These are phyloP conservation scores for Pygoscelis adeliae DNA, from an alignment of 2,113 vertebrate species.

Conservation along the genomic window DNA sequence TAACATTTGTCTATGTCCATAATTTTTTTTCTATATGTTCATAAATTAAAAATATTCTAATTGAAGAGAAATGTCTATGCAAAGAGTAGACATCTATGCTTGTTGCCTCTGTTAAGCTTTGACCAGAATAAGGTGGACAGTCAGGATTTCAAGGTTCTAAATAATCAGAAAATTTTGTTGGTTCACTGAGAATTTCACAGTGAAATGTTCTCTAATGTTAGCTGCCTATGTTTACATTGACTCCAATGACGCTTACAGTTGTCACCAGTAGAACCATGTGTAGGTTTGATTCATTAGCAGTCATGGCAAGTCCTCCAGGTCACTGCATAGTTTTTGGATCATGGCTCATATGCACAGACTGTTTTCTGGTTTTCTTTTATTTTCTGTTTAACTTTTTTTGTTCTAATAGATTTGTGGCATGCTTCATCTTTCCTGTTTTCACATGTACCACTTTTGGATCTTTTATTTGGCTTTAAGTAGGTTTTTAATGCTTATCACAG, in stretches of 20 bases:
- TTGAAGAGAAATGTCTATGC: neutral
- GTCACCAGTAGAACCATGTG: accelerated
- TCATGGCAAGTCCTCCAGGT: neutral
- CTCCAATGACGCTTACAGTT: neutral
- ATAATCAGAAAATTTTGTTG: neutral
- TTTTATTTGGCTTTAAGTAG: neutral
- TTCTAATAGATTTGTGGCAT: neutral
- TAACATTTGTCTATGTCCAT: accelerated
- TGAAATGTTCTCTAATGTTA: neutral
- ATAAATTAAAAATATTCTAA: neutral
- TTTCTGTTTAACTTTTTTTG: neutral
- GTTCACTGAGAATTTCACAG: neutral
- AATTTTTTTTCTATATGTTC: neutral
- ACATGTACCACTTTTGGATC: neutral
- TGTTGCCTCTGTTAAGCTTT: neutral
- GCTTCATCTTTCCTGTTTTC: neutral
- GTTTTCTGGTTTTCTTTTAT: neutral
- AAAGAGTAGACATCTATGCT: neutral
- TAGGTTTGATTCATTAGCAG: neutral
- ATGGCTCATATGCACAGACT: neutral
- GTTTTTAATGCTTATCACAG: neutral
- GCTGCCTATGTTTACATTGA: neutral
- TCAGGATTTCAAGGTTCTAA: neutral
- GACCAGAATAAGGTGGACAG: neutral
- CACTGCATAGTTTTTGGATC: neutral